These are phyloP conservation scores for Prunella himalayana DNA, from an alignment of 2,113 vertebrate genomes.

Conservation along the genomic window DNA sequence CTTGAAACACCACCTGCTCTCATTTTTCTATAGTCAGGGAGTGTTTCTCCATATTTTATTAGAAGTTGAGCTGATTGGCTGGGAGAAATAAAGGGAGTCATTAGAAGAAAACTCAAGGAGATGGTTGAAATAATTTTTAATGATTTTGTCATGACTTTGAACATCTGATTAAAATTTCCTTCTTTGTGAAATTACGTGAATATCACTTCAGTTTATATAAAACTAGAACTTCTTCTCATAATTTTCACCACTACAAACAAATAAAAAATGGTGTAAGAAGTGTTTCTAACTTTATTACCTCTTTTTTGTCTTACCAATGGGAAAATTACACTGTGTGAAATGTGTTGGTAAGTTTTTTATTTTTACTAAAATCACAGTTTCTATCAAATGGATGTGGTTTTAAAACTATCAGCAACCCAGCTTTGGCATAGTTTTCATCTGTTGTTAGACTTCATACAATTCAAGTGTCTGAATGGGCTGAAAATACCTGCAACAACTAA, in stretches of 20 bases:
- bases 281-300: background rate
- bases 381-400: background rate
- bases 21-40: background rate
- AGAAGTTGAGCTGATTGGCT: background rate
- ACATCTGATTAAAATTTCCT: background rate
- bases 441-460: background rate
- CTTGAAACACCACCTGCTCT: conserved; percentile 1
- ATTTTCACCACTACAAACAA: background rate
- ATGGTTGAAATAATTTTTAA: background rate
- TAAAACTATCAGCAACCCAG: background rate
- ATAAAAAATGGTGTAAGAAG: background rate
- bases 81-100: background rate
- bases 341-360: background rate
- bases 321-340: background rate
- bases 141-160: background rate
- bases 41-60: background rate
- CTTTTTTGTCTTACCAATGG: background rate
- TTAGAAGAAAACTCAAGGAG: background rate
- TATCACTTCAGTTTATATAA: background rate
- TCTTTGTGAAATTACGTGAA: background rate
- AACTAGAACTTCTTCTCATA: background rate
- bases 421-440: background rate
- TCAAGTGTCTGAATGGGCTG: background rate
- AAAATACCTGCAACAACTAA: background rate
- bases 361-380: background rate